A percentile compares a stretch with the other conserved stretches of the same genome.
These are phyloP conservation scores for Struthio camelus DNA, from an alignment of 2,113 vertebrate species.

Conservation along the genomic window DNA sequence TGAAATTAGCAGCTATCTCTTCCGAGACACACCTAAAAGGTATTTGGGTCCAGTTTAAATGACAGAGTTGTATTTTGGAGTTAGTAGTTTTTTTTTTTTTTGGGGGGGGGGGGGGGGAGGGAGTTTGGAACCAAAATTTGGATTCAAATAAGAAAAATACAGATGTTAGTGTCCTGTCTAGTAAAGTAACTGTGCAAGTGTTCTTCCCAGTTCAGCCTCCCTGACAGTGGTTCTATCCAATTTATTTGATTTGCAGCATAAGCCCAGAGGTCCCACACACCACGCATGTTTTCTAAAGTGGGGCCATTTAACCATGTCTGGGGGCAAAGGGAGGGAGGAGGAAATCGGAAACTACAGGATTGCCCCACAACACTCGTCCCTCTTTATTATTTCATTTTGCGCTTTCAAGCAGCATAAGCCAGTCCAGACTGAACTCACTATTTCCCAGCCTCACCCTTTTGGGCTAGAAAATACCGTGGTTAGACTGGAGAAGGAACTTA, in stretches of 20 bases:
- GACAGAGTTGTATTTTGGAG: neutral
- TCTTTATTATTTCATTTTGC: neutral
- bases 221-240: neutral
- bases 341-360: neutral
- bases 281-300: neutral
- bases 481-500: neutral
- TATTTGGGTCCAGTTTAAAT: slow-evolving; percentile 43
- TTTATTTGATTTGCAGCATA: neutral
- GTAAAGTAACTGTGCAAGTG: neutral
- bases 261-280: neutral
- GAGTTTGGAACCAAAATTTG: neutral
- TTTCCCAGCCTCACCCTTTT: neutral
- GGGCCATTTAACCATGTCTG: neutral
- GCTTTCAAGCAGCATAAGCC: neutral
- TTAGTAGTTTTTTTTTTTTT: neutral
- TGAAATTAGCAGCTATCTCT: slow-evolving; percentile 94
- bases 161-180: neutral
- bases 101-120: neutral
- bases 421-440: neutral
- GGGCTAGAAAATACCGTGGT: neutral
- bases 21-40: slow-evolving; percentile 96
- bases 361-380: neutral
- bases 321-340: neutral
- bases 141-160: neutral
- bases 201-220: neutral